These are phyloP conservation scores for Caenorhabditis auriculariae DNA, from an alignment of 2,888 invertebrate species.

Conservation along the genomic window DNA sequence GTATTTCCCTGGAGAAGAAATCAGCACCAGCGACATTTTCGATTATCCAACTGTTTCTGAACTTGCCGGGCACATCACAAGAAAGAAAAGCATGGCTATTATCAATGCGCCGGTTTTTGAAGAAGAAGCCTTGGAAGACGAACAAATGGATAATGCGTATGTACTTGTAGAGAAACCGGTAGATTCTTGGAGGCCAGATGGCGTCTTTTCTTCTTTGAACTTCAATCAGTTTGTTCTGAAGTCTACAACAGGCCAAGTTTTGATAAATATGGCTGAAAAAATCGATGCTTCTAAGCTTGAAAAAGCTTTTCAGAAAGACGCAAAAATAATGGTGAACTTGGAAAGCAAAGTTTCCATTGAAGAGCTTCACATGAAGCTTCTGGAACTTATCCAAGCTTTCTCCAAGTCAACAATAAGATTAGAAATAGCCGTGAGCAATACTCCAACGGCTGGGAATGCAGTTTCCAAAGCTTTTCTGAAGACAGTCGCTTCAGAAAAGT, in stretches of 20 bases:
- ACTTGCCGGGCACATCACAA: slow-evolving; percentile 17
- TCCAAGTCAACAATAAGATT: slow-evolving; percentile 9
- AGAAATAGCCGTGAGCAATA: slow-evolving; percentile 9
- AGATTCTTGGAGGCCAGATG: too few relatives aligned
- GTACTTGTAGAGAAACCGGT: too few relatives aligned
- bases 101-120: background rate
- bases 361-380: slow-evolving; percentile 14
- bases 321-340: slow-evolving; percentile 1
- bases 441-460: slow-evolving; percentile 13
- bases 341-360: slow-evolving; percentile 5
- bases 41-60: slow-evolving; percentile 44
- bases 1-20: slow-evolving; percentile 26
- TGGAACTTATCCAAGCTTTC: slow-evolving; percentile 11
- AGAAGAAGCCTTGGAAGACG: background rate
- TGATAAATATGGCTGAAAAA: too few relatives aligned
- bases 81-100: slow-evolving; percentile 16
- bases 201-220: too few relatives aligned
- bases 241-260: too few relatives aligned
- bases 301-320: background rate
- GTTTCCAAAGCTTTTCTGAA: slow-evolving; percentile 36
- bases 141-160: background rate
- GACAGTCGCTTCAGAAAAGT: slow-evolving; percentile 36
- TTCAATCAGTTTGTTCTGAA: too few relatives aligned
- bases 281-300: background rate
- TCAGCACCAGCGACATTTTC: slow-evolving; percentile 43